Conservation (phyloP, 2,888 invertebrate genomes). For the Caenorhabditis virilis region DNA sequence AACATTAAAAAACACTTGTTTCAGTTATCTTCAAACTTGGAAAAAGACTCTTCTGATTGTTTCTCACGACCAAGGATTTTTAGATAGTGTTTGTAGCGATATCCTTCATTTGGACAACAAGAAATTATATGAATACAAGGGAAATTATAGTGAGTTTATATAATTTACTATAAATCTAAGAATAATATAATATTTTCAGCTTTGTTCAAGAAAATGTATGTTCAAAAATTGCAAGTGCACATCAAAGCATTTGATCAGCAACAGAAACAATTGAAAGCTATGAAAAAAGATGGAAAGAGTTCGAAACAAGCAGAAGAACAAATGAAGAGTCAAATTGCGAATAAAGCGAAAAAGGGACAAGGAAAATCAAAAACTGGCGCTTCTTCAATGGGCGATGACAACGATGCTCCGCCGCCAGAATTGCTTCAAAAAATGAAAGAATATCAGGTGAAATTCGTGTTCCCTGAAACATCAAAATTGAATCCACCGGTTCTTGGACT, state of each 20-base stretch:
- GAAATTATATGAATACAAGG: slow-evolving; percentile 93
- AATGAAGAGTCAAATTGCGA: slow-evolving; percentile 42
- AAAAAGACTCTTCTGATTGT: slow-evolving; percentile 97
- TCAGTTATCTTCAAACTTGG: slow-evolving; percentile 91
- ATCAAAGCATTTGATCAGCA: slow-evolving; percentile 97
- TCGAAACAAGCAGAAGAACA: slow-evolving; percentile 81
- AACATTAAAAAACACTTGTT: slow-evolving; percentile 35
- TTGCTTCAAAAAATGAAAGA: slow-evolving; percentile 88
- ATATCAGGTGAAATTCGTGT: slow-evolving; percentile 94
- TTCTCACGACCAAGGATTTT: slow-evolving; percentile 98
- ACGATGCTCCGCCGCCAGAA: slow-evolving; percentile 79
- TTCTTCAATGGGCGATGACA: slow-evolving; percentile 39
- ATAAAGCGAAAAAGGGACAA: slow-evolving; percentile 42
- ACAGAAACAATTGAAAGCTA: slow-evolving; percentile 89
- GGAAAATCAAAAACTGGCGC: slow-evolving; percentile 36
- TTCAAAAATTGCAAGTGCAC: slow-evolving; percentile 91
- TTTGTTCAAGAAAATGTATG: slow-evolving; percentile 94
- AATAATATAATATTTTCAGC: slow-evolving; percentile 49
- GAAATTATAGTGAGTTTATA: slow-evolving; percentile 79
- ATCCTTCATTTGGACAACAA: slow-evolving; percentile 94
- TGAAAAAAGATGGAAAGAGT: slow-evolving; percentile 94
- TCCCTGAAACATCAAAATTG: slow-evolving; percentile 93
- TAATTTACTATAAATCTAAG: background rate
- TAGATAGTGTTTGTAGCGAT: slow-evolving; percentile 99
- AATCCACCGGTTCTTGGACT: slow-evolving; percentile 95